A percentile compares a stretch with the other conserved stretches of the same genome.
phyloP scores from a whole-genome alignment of 2,797 vertebrate species.

The Carapus acus region DNA sequence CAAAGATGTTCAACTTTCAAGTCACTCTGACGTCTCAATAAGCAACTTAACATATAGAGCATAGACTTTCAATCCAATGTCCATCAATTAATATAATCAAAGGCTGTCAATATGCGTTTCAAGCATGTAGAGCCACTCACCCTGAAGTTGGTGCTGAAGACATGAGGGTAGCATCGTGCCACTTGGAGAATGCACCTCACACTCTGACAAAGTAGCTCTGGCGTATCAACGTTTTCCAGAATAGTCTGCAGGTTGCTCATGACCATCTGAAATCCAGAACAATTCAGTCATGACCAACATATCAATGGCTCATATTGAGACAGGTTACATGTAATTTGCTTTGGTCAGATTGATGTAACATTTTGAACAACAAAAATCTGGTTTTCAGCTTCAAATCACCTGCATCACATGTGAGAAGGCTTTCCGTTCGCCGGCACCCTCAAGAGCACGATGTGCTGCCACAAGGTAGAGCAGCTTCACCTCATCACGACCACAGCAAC shows the following conservation, averaged over 20 bases:
- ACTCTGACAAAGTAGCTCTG: slow-evolving; percentile 94
- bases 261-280: slow-evolving; percentile 79
- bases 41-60: no score
- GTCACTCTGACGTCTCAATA: no score
- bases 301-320: no score
- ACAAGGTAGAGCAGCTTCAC: slow-evolving; percentile 94
- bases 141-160: slow-evolving; percentile 99
- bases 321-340: no score
- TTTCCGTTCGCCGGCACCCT: slow-evolving; percentile 96
- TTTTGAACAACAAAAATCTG: no score
- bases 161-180: slow-evolving; percentile 93
- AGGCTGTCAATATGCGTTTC: no score
- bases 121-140: slow-evolving; percentile 65
- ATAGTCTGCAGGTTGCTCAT: slow-evolving; percentile 98
- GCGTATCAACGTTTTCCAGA: slow-evolving; percentile 96
- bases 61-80: no score
- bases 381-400: slow-evolving; percentile 62
- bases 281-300: neutral
- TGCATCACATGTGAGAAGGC: slow-evolving; percentile 97
- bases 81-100: no score
- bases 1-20: no score
- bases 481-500: slow-evolving; percentile 88
- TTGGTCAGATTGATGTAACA: no score
- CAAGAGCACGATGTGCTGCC: slow-evolving; percentile 88
- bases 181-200: slow-evolving; percentile 96